Percentiles rank a stretch among this genome's conserved stretches.
Conservation (phyloP, 2,113 vertebrate genomes). For the Anoura caudifer region DNA sequence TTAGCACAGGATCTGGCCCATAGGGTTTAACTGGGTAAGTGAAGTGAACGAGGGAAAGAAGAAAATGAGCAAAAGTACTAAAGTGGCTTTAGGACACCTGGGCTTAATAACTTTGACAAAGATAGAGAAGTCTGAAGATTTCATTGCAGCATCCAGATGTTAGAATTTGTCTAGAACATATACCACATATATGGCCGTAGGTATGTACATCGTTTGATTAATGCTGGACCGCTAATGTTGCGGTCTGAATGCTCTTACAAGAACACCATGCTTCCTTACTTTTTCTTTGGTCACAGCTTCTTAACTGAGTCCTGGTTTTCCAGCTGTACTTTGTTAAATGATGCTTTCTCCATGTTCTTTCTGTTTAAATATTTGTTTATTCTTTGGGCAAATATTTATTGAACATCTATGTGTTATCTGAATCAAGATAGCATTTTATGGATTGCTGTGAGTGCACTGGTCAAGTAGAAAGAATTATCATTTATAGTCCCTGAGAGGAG, state of each 20-base stretch:
- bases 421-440: background rate
- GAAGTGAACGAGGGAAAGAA: background rate
- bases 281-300: background rate
- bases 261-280: background rate
- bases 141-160: background rate
- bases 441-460: background rate
- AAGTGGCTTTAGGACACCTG: background rate
- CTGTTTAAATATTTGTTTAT: background rate
- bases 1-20: background rate
- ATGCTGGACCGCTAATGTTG: background rate
- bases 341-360: background rate
- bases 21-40: background rate
- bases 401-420: background rate
- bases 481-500: background rate
- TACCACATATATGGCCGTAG: background rate
- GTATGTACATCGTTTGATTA: background rate
- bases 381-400: background rate
- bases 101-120: background rate
- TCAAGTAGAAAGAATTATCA: background rate
- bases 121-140: background rate
- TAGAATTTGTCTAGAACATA: background rate
- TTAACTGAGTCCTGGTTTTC: background rate
- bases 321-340: background rate
- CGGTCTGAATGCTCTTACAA: background rate
- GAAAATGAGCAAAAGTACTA: background rate